These are phyloP conservation scores for Charanyca ferruginea DNA, from an alignment of 2,888 invertebrate species.

Conservation along the genomic window DNA sequence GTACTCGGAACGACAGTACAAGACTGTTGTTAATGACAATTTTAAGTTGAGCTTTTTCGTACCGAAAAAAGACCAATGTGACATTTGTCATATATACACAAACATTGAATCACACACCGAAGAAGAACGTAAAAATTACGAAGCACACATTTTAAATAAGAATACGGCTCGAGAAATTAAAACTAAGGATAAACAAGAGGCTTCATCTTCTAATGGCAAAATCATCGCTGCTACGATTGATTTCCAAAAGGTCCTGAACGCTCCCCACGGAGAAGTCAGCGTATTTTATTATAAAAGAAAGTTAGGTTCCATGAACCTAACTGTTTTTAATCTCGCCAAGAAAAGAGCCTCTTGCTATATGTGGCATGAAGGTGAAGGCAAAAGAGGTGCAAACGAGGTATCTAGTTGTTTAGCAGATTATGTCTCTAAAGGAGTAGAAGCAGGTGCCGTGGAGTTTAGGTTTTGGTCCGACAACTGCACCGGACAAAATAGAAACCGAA, in stretches of 20 bases:
- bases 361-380: slow-evolving; percentile 1
- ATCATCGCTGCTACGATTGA: not conserved
- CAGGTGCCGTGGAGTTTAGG: not conserved
- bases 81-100: not conserved
- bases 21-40: not conserved
- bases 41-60: not conserved
- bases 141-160: too few relatives aligned
- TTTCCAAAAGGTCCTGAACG: not conserved
- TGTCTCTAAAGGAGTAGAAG: not conserved
- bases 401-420: too few relatives aligned
- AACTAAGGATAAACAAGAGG: not conserved
- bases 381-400: not conserved
- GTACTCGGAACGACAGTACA: not conserved
- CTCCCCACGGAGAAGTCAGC: not conserved
- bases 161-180: not conserved
- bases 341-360: not conserved
- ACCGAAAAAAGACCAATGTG: not conserved
- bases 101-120: too few relatives aligned
- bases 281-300: not conserved
- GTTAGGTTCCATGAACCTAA: not conserved
- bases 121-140: too few relatives aligned
- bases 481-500: not conserved
- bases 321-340: not conserved
- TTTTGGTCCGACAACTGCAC: not conserved
- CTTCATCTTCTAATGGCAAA: not conserved